These are phyloP conservation scores for Siderastrea radians DNA, from an alignment of 92 coral and sea anemone genomes.

Conservation along the genomic window DNA sequence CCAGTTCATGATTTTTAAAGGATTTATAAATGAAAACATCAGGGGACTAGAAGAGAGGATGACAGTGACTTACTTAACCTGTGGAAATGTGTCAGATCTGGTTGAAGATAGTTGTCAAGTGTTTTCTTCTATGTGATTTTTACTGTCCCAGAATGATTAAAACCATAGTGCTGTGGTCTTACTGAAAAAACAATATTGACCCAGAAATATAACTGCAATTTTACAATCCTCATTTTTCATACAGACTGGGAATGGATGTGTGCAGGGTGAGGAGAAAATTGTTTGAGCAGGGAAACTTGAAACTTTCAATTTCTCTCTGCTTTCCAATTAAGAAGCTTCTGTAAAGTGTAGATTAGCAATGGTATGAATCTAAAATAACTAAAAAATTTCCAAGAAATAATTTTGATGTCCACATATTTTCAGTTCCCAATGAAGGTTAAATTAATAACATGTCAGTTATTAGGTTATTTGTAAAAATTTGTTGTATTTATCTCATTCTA, in stretches of 20 bases:
- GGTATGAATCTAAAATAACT: background rate
- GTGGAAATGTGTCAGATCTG: slow-evolving; percentile 38
- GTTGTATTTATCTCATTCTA: no score
- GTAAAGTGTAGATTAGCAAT: no score
- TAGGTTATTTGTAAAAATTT: no score
- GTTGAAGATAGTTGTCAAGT: slow-evolving; percentile 32
- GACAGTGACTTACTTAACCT: slow-evolving; percentile 36
- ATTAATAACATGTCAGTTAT: background rate
- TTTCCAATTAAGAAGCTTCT: no score
- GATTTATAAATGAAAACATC: slow-evolving; percentile 49
- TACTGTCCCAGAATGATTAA: background rate
- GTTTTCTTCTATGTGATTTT: background rate
- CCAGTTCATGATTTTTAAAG: slow-evolving; percentile 50
- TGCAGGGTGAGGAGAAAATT: no score
- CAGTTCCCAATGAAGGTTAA: background rate
- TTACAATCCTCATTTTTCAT: no score
- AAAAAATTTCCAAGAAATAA: background rate
- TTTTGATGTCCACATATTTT: background rate
- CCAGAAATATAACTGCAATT: no score
- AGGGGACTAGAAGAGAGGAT: slow-evolving; percentile 33
- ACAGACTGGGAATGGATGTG: no score
- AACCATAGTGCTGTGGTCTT: no score
- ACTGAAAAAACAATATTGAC: no score
- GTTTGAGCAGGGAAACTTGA: no score
- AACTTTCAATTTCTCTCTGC: no score